These are phyloP conservation scores for Polylopha cassiicola DNA, from an alignment of 2,888 invertebrate genomes.

Conservation along the genomic window DNA sequence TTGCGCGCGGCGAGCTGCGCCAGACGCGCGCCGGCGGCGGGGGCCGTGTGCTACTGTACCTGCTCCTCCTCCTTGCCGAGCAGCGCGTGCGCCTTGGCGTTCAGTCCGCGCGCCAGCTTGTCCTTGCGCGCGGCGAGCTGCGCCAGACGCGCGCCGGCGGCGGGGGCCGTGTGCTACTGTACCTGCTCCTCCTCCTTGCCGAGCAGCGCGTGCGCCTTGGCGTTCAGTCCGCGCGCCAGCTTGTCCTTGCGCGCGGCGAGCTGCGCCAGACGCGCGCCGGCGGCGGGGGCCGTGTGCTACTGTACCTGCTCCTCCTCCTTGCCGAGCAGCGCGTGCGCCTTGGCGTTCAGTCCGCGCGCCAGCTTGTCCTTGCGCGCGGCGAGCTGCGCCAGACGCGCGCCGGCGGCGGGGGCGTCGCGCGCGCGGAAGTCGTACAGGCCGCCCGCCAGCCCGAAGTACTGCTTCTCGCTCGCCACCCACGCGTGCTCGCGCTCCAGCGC, in stretches of 20 bases:
- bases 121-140: no score
- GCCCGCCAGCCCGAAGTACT: constrained; percentile 85
- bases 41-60: no score
- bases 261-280: no score
- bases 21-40: no score
- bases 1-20: no score
- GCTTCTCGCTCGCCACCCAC: constrained; percentile 88
- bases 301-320: constrained; percentile 89
- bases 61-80: no score
- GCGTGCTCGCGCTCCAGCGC: constrained; percentile 72
- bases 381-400: constrained; percentile 71
- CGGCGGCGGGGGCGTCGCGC: constrained; percentile 77
- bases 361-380: constrained; percentile 81
- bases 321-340: constrained; percentile 91
- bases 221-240: constrained; percentile 84
- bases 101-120: no score
- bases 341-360: constrained; percentile 75
- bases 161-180: no score
- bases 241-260: no score
- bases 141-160: no score
- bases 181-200: constrained; percentile 89
- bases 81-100: no score
- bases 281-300: no score
- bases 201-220: constrained; percentile 86
- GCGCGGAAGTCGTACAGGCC: constrained; percentile 83